Evolutionary conservation across 2,113 vertebrate species (phyloP).

Genomic region (Petrocephalus microphthalmus): DNA sequence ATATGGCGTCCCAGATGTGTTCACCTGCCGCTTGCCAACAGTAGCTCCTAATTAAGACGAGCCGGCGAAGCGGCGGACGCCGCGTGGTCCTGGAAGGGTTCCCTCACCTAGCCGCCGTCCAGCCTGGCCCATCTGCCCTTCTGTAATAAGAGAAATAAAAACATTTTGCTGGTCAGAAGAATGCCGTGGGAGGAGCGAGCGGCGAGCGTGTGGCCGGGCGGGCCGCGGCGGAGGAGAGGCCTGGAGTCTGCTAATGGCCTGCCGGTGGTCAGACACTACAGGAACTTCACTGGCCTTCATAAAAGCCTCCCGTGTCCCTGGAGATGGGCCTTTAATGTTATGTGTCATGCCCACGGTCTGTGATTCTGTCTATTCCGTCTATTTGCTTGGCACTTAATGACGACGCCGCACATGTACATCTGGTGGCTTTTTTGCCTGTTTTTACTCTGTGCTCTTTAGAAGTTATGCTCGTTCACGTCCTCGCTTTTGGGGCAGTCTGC

Average conservation of each 20-base stretch:
- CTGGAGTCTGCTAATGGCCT: too few species aligned
- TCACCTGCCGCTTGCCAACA: slow-evolving; percentile 36
- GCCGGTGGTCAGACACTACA: neutral
- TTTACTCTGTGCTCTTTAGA: neutral
- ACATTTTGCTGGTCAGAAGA: slow-evolving; percentile 17
- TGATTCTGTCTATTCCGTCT: neutral
- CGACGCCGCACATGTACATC: neutral
- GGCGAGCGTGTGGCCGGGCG: neutral
- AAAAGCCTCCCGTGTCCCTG: neutral
- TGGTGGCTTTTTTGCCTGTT: neutral
- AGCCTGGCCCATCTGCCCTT: slow-evolving; percentile 39
- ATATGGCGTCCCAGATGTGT: slow-evolving; percentile 43
- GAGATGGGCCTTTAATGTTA: neutral
- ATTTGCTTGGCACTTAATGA: neutral
- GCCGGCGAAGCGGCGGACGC: slow-evolving; percentile 27
- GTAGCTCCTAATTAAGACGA: slow-evolving; percentile 47
- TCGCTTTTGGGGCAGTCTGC: neutral
- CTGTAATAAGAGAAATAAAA: slow-evolving; percentile 40
- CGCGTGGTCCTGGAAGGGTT: slow-evolving; percentile 15
- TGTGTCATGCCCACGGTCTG: neutral
- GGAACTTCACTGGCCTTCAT: neutral
- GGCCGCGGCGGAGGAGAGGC: too few species aligned
- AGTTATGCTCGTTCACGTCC: neutral
- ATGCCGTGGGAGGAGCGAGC: neutral
- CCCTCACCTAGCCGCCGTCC: slow-evolving; percentile 18